A percentile compares a stretch with the other conserved stretches of the same genome.
phyloP scores from a whole-genome alignment of 2,797 vertebrate genomes.

The Martes flavigula region DNA sequence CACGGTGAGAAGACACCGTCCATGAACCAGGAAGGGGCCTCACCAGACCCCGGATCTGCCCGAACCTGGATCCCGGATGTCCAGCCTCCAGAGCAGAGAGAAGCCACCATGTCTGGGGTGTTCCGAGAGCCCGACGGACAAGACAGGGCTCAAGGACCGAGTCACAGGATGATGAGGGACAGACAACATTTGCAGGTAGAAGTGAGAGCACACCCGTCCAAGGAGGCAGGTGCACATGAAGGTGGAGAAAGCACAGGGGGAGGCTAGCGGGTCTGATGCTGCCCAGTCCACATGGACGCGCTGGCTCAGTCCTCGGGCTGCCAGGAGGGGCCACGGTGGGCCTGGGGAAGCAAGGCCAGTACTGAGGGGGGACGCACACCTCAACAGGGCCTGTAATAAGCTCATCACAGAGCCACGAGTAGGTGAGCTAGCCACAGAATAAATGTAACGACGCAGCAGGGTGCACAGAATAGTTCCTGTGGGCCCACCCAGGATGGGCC shows the following conservation, averaged over 20 bases:
- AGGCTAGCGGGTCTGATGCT: background rate
- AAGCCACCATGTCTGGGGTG: no score
- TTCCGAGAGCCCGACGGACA: no score
- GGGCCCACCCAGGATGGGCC: background rate
- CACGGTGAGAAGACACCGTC: background rate
- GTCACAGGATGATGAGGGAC: background rate
- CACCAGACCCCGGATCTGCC: background rate
- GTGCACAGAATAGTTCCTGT: no score
- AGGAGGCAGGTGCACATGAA: background rate
- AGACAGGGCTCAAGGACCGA: background rate
- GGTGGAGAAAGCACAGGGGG: background rate
- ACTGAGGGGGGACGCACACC: background rate
- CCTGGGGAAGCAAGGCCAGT: background rate
- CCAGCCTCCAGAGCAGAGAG: background rate
- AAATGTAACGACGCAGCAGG: fast-evolving
- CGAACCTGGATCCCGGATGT: fast-evolving
- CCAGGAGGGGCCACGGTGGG: background rate
- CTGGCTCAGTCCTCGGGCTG: background rate
- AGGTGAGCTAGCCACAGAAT: background rate
- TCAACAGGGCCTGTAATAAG: background rate
- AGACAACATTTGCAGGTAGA: no score
- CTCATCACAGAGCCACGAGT: background rate
- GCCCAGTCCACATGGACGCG: fast-evolving
- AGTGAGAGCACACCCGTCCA: background rate
- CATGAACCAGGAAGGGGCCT: background rate